These are phyloP conservation scores for Vesta saturnalis DNA, from an alignment of 2,888 invertebrate genomes.

Conservation along the genomic window DNA sequence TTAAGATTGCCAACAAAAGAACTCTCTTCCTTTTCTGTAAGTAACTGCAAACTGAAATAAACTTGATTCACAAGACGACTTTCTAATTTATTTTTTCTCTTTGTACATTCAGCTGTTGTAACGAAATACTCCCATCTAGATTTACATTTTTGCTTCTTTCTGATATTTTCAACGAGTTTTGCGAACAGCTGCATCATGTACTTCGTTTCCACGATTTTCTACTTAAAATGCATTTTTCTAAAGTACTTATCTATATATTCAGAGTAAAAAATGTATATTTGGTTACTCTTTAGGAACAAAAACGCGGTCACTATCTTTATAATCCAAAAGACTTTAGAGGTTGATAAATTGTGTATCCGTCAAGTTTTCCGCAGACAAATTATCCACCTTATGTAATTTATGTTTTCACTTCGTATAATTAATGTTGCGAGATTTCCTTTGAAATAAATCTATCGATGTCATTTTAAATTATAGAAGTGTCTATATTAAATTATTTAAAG, in stretches of 20 bases:
- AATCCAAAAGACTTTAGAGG: neutral
- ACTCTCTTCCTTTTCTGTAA: too few relatives aligned
- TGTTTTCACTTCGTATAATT: neutral
- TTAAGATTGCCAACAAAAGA: too few relatives aligned
- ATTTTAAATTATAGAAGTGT: neutral
- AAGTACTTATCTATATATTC: neutral
- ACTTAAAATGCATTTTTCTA: neutral
- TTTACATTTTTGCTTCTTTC: neutral
- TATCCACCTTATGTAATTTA: neutral
- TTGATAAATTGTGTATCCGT: neutral
- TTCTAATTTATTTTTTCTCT: neutral
- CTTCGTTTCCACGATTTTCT: too few relatives aligned
- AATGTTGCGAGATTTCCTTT: neutral
- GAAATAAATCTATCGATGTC: neutral
- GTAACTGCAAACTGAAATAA: neutral
- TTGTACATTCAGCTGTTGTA: conserved; percentile 1
- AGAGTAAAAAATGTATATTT: neutral
- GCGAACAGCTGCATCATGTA: neutral
- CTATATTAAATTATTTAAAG: too few relatives aligned
- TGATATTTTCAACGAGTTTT: neutral
- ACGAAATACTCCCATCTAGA: neutral
- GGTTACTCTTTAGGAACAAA: too few relatives aligned
- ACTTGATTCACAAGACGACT: neutral
- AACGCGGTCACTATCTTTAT: neutral
- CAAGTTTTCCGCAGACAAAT: neutral